Evolutionary conservation across 1,140 invertebrate species (phyloP), one percentile per base, ranked within the genome.

Genomic region (Caenorhabditis inopinata): DNA sequence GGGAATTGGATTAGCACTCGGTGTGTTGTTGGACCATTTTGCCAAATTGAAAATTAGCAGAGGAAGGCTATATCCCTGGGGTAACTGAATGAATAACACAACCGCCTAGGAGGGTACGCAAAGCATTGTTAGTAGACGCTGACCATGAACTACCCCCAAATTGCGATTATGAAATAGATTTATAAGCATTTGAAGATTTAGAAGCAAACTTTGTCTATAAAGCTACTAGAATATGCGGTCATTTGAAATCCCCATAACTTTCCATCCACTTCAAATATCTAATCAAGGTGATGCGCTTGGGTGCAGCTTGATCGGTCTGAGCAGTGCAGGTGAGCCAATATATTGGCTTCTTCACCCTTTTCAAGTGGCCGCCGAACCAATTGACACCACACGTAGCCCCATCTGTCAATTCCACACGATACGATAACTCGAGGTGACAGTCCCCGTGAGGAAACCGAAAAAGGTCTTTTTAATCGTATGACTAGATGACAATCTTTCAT

Each of bases 1-100:
- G n/a, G n/a, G n/a, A 58, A 58, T 58, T 58, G 29, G 48, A 51
- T 51, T 51, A 51, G 48, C 48, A 51, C 48, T 42, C 38, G 48
- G 21, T 23, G 48, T 51, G 48, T 23, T 23, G 48, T 23, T 42
- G 38, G 38, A 42, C 38, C 38, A 42, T 42, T 42, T 42, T 42
- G 6, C 5, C 48, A 51, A 51, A 51, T 51, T 51, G 48, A 51
- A 51, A 51, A 51, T 51, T 51, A 51, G 48, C 14, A 9, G n/a
- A n/a, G 6, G 18, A 2, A 4, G 48, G 48, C 38, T 42, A 42
- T 42, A 42, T 42, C 38, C 38, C 38, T 7, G 38, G 38, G 38
- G 38, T 42, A 42, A 42, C 38, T 42, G 38, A 14, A 42, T 42
- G 38, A 42, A 42, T 42, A 7, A 42, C n/a, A n/a, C n/a, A n/a